These are phyloP conservation scores for Heterodera filipjevi DNA, from an alignment of 2,888 invertebrate genomes.

Conservation along the genomic window DNA sequence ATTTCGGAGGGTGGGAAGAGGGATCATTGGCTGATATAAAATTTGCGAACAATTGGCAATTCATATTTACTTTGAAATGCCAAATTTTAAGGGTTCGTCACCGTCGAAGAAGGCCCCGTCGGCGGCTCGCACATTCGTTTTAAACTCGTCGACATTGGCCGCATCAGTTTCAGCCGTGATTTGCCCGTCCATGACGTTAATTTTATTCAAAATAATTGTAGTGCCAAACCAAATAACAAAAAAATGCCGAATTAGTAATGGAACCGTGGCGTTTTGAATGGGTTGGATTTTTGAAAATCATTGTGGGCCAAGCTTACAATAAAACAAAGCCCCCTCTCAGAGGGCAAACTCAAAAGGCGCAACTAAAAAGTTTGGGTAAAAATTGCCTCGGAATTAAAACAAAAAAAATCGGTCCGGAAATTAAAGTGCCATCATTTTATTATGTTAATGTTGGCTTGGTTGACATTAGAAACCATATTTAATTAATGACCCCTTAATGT, in stretches of 20 bases:
- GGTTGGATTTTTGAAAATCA: no score
- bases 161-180: conserved; percentile 65
- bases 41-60: background rate
- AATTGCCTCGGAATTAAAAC: no score
- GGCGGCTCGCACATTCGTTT: conserved; percentile 53
- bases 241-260: background rate
- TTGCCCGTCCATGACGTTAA: conserved; percentile 64
- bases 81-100: conserved; percentile 55
- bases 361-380: no score
- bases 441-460: no score
- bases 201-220: conserved; percentile 8
- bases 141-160: conserved; percentile 61
- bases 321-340: no score
- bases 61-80: background rate
- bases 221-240: background rate
- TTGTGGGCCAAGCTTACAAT: no score
- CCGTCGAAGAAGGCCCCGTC: conserved; percentile 63
- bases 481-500: conserved; percentile 20
- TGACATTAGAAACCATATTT: background rate
- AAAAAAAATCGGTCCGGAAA: no score
- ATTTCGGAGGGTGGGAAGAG: background rate
- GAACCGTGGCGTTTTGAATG: no score
- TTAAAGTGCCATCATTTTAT: no score
- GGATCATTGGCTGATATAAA: no score
- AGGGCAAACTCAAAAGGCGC: no score